Base-by-base conservation (phyloP, 2,113 vertebrate genomes). In the Urocitellus parryii region DNA sequence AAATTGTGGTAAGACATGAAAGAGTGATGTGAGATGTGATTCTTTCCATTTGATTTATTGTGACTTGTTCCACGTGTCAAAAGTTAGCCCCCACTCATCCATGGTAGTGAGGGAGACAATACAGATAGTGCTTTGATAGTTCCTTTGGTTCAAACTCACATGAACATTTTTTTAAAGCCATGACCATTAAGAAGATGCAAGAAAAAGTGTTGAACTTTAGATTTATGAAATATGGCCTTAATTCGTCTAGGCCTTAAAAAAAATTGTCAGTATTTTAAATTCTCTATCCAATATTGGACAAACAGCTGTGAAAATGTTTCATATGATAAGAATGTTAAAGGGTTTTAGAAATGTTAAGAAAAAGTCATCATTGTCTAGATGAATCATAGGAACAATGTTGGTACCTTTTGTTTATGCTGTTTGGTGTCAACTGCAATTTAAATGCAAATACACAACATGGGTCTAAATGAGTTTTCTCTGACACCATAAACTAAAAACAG, bases 391-490 rank as follows among this genome's bases (percentile, higher is more conserved):
- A 80, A 78, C 48, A 17, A 95, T 63, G 14, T 79, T 5, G 53
- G 8, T 68, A 24, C 17, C 22, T 79, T 29, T 24, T 85, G 25
- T 74, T 93, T 65, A 56, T 73, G 9, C 37, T 91, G 6, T 45
- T 87, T 77, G 27, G 0, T 91, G 24, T 88, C 61, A 83, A 82
- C 4, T 82, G 27, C 34, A 90, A 45, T 92, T 88, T 73, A 92
- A 96, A 78, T 88, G 13, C 8, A 80, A 72, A 94, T 88, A 58
- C 5, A 18, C 37, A 67, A 51, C 29, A 34, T 51, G 20, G 2
- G 39, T 53, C 42, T 80, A 77, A 82, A 27, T 91, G 79, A 90
- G 37, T 48, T 93, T 96, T 91, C 68, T 94, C 82, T 88, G 56
- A 92, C 39, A 80, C 39, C 42, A 6, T 67, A 68, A 91, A 95